Evolutionary conservation across 2,113 vertebrate species (phyloP).

Genomic region (Clarias macrocephalus): DNA sequence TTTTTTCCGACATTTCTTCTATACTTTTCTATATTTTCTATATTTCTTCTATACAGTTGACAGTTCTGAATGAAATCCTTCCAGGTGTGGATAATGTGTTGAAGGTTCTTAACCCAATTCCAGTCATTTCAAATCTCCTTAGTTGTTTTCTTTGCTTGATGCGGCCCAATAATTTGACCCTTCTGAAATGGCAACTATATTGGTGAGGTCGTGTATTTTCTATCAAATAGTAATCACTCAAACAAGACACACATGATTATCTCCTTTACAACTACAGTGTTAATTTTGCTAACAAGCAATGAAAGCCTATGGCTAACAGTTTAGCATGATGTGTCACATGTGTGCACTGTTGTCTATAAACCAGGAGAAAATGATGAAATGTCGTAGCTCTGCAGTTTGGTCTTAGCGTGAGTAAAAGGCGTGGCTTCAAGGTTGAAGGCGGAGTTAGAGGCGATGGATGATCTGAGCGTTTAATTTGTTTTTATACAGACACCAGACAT

Average conservation of each 20-base stretch:
- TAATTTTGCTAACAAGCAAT: not conserved
- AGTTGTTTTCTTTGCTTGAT: too few species aligned
- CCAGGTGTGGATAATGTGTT: too few species aligned
- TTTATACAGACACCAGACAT: not conserved
- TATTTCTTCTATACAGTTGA: too few species aligned
- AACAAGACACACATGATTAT: not conserved
- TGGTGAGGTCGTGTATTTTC: not conserved
- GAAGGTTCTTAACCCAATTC: too few species aligned
- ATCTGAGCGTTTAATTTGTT: not conserved
- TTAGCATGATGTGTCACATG: not conserved
- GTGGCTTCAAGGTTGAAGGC: not conserved
- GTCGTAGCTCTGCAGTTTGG: not conserved
- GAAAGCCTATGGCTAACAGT: too few species aligned
- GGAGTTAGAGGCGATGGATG: not conserved
- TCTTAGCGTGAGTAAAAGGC: not conserved
- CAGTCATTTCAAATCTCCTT: too few species aligned
- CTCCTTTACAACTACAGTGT: not conserved
- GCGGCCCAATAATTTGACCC: too few species aligned
- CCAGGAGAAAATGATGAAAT: not conserved
- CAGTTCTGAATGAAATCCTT: too few species aligned
- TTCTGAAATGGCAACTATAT: too few species aligned
- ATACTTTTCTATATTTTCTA: too few species aligned
- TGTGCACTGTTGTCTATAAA: not conserved
- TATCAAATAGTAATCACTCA: not conserved
- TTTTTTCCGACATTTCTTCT: too few species aligned